phyloP scores from a whole-genome alignment of 2,888 invertebrate genomes.

The Diarsia rubi region DNA sequence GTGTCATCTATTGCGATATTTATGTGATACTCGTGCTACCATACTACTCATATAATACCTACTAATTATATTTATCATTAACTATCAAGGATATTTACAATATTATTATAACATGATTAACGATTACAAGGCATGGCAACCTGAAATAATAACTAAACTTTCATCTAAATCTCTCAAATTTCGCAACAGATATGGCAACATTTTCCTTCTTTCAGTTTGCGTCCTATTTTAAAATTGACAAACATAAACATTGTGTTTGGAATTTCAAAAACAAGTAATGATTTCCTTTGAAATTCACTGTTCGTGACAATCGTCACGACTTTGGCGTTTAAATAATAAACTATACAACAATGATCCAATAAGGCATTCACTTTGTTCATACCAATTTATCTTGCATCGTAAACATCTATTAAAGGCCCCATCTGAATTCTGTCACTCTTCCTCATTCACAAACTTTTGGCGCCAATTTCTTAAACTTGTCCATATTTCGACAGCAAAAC shows the following conservation, averaged over 20 bases:
- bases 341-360: slow-evolving; percentile 63
- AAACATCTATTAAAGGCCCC: slow-evolving; percentile 34
- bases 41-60: slow-evolving; percentile 28
- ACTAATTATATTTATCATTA: background rate
- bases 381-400: slow-evolving; percentile 43
- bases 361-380: slow-evolving; percentile 60
- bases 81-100: background rate
- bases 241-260: slow-evolving; percentile 39
- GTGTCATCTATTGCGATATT: slow-evolving; percentile 69
- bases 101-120: background rate
- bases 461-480: slow-evolving; percentile 49
- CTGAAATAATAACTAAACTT: background rate
- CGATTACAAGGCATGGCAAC: background rate
- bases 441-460: slow-evolving; percentile 49
- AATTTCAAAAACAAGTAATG: slow-evolving; percentile 61
- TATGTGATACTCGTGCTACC: slow-evolving; percentile 47
- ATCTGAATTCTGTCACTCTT: slow-evolving; percentile 18
- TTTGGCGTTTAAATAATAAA: slow-evolving; percentile 68
- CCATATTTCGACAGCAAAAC: slow-evolving; percentile 31
- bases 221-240: slow-evolving; percentile 27
- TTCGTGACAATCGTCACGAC: slow-evolving; percentile 77
- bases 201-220: slow-evolving; percentile 2
- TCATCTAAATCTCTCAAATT: slow-evolving; percentile 4
- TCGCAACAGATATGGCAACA: slow-evolving; percentile 16
- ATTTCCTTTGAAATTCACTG: slow-evolving; percentile 58